phyloP scores from a whole-genome alignment of 2,797 vertebrate species.

The Rhabdomys pumilio region DNA sequence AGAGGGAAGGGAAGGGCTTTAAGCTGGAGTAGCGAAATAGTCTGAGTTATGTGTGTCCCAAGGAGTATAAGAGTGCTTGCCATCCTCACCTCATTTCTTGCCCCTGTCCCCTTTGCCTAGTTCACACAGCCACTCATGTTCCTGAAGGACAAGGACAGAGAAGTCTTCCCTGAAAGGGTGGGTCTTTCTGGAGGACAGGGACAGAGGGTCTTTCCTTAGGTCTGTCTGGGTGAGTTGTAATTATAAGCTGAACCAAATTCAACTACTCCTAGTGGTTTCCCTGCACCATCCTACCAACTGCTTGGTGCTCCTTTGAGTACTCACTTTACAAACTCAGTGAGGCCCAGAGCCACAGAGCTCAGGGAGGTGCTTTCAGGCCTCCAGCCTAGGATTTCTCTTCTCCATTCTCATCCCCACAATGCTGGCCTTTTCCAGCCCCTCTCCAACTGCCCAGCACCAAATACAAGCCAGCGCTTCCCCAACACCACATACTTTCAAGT shows the following conservation, averaged over 20 bases:
- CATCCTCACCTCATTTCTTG: not conserved
- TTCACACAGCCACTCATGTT: not conserved
- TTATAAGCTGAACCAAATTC: not conserved
- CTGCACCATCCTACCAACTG: not conserved
- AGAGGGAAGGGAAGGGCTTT: not conserved
- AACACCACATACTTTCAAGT: not conserved
- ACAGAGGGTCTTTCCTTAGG: not conserved
- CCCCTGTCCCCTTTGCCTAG: not conserved
- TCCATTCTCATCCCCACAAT: not conserved
- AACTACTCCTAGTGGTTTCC: not conserved
- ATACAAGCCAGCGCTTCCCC: not conserved
- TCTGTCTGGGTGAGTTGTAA: not conserved
- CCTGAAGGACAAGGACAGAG: not conserved
- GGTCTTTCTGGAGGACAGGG: not conserved
- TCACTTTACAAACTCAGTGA: not conserved
- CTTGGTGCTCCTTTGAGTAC: not conserved
- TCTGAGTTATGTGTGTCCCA: not conserved
- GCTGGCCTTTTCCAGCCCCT: not conserved
- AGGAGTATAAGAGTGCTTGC: too few species aligned
- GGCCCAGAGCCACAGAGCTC: not conserved
- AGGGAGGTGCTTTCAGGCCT: not conserved
- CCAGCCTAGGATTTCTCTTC: not conserved
- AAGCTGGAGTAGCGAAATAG: not conserved
- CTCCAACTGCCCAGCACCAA: not conserved
- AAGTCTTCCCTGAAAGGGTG: not conserved